Percentiles rank a stretch among this genome's conserved stretches.
phyloP scores from a whole-genome alignment of 2,888 invertebrate species.

The Dorcus hopei region DNA sequence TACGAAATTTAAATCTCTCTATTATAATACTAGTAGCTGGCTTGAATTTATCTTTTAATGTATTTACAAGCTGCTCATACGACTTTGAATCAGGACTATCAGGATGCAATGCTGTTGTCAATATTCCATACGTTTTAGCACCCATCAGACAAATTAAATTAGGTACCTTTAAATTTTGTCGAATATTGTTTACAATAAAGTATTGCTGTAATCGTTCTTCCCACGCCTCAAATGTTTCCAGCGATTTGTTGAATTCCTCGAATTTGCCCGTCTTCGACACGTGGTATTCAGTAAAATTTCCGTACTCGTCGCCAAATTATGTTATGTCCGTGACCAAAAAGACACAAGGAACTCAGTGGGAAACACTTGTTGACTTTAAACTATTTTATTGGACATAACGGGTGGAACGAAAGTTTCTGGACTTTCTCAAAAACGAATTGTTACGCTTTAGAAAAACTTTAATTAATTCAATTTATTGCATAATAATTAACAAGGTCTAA shows the following conservation, averaged over 20 bases:
- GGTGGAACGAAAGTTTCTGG: no score
- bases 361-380: no score
- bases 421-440: no score
- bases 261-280: background rate
- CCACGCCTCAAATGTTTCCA: background rate
- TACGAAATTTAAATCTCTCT: constrained; percentile 6
- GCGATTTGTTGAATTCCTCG: background rate
- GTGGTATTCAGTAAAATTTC: no score
- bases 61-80: background rate
- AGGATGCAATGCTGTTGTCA: background rate
- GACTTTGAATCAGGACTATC: background rate
- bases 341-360: no score
- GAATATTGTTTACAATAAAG: background rate
- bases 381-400: no score
- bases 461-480: no score
- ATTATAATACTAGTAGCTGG: background rate
- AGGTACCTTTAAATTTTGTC: background rate
- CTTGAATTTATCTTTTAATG: background rate
- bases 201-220: constrained; percentile 1
- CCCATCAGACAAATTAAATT: background rate
- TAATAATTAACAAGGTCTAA: no score
- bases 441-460: no score
- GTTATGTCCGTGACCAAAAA: no score
- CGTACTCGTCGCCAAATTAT: no score
- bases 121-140: background rate